Evolutionary conservation across 35 echinoderm and acorn worm genomes (phyloP).

Genomic region (Chiridota heheva): DNA sequence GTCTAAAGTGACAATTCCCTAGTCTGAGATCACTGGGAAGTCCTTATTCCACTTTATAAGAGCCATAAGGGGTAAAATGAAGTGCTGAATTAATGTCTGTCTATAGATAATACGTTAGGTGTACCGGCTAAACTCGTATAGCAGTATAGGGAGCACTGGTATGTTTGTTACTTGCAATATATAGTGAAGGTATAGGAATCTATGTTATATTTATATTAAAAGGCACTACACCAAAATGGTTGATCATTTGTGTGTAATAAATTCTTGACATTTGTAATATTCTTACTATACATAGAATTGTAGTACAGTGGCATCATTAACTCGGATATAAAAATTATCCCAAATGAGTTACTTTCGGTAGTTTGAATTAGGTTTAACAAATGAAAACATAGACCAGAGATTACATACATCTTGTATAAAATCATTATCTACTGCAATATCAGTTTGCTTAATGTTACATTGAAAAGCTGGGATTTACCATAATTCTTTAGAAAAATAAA

Average conservation of each 20-base stretch:
- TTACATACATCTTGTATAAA: too few relatives aligned
- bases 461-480: conserved; percentile 1
- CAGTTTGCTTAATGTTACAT: too few relatives aligned
- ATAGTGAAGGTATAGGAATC: neutral
- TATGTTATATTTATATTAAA: neutral
- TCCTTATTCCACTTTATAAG: neutral
- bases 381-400: too few relatives aligned
- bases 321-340: neutral
- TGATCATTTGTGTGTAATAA: neutral
- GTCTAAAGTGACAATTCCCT: too few relatives aligned
- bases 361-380: neutral
- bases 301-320: conserved; percentile 11
- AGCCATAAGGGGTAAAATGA: neutral
- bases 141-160: neutral
- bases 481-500: neutral
- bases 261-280: neutral
- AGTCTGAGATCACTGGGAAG: too few relatives aligned
- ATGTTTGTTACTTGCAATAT: neutral
- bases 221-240: neutral
- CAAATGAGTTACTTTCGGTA: neutral
- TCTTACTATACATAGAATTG: neutral
- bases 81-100: neutral
- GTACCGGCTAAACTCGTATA: too few relatives aligned
- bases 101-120: neutral
- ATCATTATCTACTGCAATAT: too few relatives aligned